phyloP scores from a whole-genome alignment of 1,140 invertebrate genomes.

The Hydropsyche tenuis region DNA sequence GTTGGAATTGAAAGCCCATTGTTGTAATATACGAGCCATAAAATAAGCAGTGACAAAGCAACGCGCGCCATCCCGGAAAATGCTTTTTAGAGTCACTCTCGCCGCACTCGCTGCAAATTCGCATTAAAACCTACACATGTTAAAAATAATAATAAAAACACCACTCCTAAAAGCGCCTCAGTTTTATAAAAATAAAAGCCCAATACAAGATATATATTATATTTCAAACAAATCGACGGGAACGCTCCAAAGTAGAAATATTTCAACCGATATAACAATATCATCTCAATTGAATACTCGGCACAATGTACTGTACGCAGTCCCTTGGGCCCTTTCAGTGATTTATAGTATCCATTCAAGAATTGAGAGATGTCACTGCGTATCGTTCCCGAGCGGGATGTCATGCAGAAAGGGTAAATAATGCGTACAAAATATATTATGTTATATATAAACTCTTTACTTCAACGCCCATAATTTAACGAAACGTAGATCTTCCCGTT shows the following conservation, averaged over 20 bases:
- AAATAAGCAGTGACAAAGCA: conserved; percentile 19
- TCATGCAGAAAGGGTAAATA: conserved; percentile 24
- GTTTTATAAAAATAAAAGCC: no score
- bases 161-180: no score
- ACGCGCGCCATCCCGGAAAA: conserved; percentile 11
- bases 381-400: conserved; percentile 16
- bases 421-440: neutral
- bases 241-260: neutral
- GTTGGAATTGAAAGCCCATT: conserved; percentile 19
- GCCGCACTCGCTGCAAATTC: neutral
- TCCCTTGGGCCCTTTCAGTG: conserved; percentile 1
- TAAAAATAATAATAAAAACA: conserved; percentile 19
- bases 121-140: neutral
- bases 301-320: neutral
- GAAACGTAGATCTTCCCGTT: no score
- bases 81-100: conserved; percentile 17
- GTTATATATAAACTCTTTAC: no score
- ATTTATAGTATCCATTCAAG: conserved; percentile 19
- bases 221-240: no score
- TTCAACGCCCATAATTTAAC: no score
- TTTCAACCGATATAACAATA: conserved; percentile 1
- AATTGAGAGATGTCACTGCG: conserved; percentile 25
- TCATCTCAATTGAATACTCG: conserved; percentile 13
- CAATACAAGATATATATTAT: no score
- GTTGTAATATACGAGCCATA: conserved; percentile 13